Percentiles rank a stretch among this genome's conserved stretches.
Conservation (phyloP, 1,140 invertebrate genomes). For the Papilio xuthus region DNA sequence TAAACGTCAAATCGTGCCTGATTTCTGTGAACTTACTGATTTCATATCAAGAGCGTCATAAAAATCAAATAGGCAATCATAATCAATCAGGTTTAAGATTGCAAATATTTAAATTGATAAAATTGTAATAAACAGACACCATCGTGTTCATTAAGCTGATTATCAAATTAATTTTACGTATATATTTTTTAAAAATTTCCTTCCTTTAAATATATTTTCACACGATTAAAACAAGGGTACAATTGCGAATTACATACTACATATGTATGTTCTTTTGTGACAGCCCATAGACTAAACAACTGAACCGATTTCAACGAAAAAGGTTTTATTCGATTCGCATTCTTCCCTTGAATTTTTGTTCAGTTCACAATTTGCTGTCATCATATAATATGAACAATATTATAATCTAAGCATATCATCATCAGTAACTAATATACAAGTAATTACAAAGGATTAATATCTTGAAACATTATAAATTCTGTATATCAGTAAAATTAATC, state of each 20-base stretch:
- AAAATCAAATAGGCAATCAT: not conserved
- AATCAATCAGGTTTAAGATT: slow-evolving; percentile 9
- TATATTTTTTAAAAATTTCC: too few species aligned
- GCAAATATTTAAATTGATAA: not conserved
- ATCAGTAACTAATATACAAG: not conserved
- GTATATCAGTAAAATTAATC: not conserved
- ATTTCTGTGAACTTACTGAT: not conserved
- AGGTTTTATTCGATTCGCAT: too few species aligned
- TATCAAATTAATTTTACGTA: not conserved
- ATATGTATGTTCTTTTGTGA: too few species aligned
- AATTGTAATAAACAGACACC: not conserved
- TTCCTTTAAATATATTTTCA: too few species aligned
- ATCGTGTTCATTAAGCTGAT: slow-evolving; percentile 1
- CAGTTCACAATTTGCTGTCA: not conserved
- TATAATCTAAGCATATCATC: not conserved
- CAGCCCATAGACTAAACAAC: too few species aligned
- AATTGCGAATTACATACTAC: too few species aligned
- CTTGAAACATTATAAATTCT: not conserved
- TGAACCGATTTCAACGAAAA: too few species aligned
- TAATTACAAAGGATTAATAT: slow-evolving; percentile 2
- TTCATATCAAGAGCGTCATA: not conserved
- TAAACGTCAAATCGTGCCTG: not conserved
- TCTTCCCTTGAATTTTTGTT: too few species aligned
- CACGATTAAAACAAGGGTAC: too few species aligned
- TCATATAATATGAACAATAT: not conserved